Conservation (phyloP, 2,888 invertebrate species). For the Dynastes tityus region DNA sequence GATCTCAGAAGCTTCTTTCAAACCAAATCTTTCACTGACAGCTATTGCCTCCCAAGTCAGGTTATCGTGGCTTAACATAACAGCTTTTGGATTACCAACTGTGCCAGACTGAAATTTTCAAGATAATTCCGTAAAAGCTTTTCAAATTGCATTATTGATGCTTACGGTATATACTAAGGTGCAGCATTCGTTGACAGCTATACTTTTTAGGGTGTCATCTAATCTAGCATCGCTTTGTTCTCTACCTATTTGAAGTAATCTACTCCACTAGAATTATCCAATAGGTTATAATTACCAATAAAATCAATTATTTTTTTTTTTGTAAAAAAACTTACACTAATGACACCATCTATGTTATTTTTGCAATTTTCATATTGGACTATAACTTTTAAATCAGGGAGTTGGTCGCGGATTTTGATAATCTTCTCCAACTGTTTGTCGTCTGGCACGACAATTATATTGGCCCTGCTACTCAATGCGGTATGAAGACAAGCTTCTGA, state of each 20-base stretch:
- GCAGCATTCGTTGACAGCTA: slow-evolving; percentile 88
- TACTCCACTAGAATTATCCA: slow-evolving; percentile 79
- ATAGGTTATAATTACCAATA: slow-evolving; percentile 28
- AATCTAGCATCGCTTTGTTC: slow-evolving; percentile 80
- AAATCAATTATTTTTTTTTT: neutral
- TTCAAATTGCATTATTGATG: slow-evolving; percentile 51
- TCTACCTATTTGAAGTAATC: slow-evolving; percentile 83
- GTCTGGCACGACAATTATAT: slow-evolving; percentile 92
- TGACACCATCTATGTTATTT: slow-evolving; percentile 66
- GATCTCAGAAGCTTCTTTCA: slow-evolving; percentile 75
- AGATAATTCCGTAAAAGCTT: neutral
- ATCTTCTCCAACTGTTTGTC: slow-evolving; percentile 90
- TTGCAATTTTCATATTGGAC: slow-evolving; percentile 76
- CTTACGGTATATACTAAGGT: slow-evolving; percentile 89
- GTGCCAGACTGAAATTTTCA: slow-evolving; percentile 83
- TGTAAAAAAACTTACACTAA: slow-evolving; percentile 70
- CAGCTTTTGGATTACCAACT: slow-evolving; percentile 91
- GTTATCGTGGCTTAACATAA: slow-evolving; percentile 95
- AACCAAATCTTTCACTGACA: slow-evolving; percentile 73
- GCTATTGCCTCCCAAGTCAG: slow-evolving; percentile 80
- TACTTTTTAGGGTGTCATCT: slow-evolving; percentile 78
- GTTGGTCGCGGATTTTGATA: slow-evolving; percentile 77
- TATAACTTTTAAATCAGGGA: slow-evolving; percentile 86
- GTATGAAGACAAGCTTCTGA: slow-evolving; percentile 89
- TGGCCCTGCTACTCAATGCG: slow-evolving; percentile 83